These are phyloP conservation scores for Ciconia boyciana DNA, from an alignment of 2,113 vertebrate genomes.

Conservation along the genomic window DNA sequence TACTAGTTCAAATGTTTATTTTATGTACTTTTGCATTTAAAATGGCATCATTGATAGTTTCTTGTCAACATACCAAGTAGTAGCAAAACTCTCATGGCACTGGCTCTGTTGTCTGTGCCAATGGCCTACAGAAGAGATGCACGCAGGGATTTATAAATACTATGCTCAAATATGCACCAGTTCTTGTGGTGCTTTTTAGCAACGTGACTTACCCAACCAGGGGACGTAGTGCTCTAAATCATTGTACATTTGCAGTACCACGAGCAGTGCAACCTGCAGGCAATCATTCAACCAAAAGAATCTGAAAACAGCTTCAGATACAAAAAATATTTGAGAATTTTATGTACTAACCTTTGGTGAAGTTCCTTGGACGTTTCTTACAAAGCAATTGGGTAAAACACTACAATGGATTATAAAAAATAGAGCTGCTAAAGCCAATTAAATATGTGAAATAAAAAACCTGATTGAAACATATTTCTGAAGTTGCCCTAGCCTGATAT, in stretches of 20 bases:
- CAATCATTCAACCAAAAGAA: neutral
- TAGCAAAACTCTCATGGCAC: neutral
- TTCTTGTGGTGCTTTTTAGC: neutral
- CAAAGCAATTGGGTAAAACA: neutral
- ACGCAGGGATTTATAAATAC: neutral
- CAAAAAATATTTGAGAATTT: neutral
- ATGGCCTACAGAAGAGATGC: neutral
- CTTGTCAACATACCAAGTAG: neutral
- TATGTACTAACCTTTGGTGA: neutral
- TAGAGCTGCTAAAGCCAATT: neutral
- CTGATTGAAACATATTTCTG: neutral
- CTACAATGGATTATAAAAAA: neutral
- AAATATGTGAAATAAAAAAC: neutral
- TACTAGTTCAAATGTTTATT: neutral
- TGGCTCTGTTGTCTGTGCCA: neutral
- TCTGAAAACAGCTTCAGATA: neutral
- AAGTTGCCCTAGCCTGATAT: neutral
- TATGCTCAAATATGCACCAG: accelerated
- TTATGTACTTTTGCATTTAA: neutral
- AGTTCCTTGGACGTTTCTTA: neutral
- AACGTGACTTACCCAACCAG: neutral
- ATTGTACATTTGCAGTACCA: neutral
- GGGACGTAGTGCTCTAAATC: neutral
- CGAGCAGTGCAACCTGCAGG: neutral
- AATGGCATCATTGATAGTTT: neutral